phyloP scores from a whole-genome alignment of 2,797 vertebrate species.

The Bovichtus diacanthus region DNA sequence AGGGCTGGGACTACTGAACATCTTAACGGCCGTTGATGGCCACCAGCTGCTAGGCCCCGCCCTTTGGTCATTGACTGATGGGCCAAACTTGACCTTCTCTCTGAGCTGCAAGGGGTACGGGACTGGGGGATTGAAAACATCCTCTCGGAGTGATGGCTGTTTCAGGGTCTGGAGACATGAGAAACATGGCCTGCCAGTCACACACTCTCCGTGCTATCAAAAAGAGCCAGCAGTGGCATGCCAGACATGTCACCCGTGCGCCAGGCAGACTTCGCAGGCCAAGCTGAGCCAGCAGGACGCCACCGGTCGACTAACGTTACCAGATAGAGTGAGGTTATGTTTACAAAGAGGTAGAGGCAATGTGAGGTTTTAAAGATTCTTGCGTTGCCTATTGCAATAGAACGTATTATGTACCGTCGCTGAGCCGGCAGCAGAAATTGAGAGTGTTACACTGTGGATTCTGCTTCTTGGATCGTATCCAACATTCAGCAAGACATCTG shows the following conservation, averaged over 20 bases:
- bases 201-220: conserved; percentile 77
- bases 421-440: conserved; percentile 13
- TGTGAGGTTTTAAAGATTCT: not conserved
- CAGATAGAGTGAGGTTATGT: conserved; percentile 31
- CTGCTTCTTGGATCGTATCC: conserved; percentile 48
- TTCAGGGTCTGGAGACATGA: conserved; percentile 82
- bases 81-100: conserved; percentile 87
- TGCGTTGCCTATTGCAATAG: not conserved
- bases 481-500: conserved; percentile 61
- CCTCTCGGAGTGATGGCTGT: conserved; percentile 84
- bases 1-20: conserved; percentile 44
- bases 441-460: conserved; percentile 28
- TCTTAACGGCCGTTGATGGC: conserved; percentile 81
- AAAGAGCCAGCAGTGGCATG: conserved; percentile 81
- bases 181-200: conserved; percentile 84
- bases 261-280: conserved; percentile 82
- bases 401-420: not conserved
- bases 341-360: conserved; percentile 8
- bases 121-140: conserved; percentile 85
- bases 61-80: conserved; percentile 87
- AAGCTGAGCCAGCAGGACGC: conserved; percentile 66
- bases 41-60: conserved; percentile 78
- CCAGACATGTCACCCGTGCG: conserved; percentile 82
- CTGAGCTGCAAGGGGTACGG: conserved; percentile 64
- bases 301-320: conserved; percentile 37